Evolutionary conservation across 2,113 vertebrate species (phyloP).

Genomic region (Holacanthus passer): DNA sequence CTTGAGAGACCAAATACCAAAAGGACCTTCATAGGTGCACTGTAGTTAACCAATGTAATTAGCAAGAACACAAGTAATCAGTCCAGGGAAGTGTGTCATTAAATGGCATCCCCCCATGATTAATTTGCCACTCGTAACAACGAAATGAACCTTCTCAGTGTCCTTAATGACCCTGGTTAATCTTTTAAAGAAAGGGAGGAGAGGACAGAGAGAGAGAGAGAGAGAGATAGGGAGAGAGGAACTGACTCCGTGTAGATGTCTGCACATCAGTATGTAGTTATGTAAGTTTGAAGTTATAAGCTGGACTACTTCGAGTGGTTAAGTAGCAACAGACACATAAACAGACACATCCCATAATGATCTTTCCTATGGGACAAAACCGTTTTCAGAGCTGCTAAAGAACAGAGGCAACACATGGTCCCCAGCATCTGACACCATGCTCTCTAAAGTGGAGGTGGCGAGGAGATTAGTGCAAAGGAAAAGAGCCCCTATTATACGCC

Average conservation of each 20-base stretch:
- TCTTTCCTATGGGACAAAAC: slow-evolving; percentile 71
- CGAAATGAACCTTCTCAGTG: slow-evolving; percentile 86
- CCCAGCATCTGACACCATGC: slow-evolving; percentile 70
- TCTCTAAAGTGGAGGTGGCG: slow-evolving; percentile 70
- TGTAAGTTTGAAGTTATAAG: slow-evolving; percentile 46
- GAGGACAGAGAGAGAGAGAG: slow-evolving; percentile 45
- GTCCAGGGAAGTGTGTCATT: slow-evolving; percentile 89
- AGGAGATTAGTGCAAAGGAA: slow-evolving; percentile 77
- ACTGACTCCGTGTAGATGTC: slow-evolving; percentile 40
- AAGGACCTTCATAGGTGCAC: slow-evolving; percentile 82
- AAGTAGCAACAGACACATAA: slow-evolving; percentile 50
- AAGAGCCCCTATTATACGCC: slow-evolving; percentile 76
- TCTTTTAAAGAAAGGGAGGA: slow-evolving; percentile 87
- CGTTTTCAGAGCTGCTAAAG: slow-evolving; percentile 70
- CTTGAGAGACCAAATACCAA: slow-evolving; percentile 78
- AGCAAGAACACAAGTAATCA: slow-evolving; percentile 90
- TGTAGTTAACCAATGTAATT: slow-evolving; percentile 89
- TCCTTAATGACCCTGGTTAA: slow-evolving; percentile 89
- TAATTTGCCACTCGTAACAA: slow-evolving; percentile 90
- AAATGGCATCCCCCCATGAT: slow-evolving; percentile 90
- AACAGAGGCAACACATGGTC: slow-evolving; percentile 74
- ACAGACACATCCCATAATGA: slow-evolving; percentile 38
- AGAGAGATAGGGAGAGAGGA: slow-evolving; percentile 29
- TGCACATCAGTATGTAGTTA: slow-evolving; percentile 45
- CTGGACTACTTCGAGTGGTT: slow-evolving; percentile 35